Evolutionary conservation across 2,113 vertebrate species (phyloP).

Genomic region (Nettapus auritus): DNA sequence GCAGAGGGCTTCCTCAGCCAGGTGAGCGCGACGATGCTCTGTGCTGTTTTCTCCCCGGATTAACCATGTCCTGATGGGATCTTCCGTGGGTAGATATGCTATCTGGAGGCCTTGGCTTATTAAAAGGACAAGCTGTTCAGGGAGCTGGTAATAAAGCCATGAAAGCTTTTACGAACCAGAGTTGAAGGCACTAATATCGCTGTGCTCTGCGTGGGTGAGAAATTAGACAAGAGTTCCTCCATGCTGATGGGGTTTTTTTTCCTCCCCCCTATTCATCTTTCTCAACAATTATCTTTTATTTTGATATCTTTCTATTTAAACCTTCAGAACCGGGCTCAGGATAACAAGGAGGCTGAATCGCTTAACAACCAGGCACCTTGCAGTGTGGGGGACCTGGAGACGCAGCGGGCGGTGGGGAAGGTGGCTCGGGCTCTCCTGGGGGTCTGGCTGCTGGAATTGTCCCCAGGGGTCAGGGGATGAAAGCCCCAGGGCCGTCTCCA

Average conservation of each 20-base stretch:
- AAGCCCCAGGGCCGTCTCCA: accelerated
- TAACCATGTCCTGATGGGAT: conserved; percentile 8
- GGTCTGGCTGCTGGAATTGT: neutral
- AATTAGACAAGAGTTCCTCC: conserved; percentile 71
- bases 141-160: conserved; percentile 54
- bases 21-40: neutral
- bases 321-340: neutral
- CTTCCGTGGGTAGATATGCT: conserved; percentile 30
- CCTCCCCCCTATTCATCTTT: conserved; percentile 51
- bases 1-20: neutral
- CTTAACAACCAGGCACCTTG: neutral
- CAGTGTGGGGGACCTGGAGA: neutral
- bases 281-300: conserved; percentile 72
- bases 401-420: neutral
- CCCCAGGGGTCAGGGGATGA: neutral
- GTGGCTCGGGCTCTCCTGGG: neutral
- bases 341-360: neutral
- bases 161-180: conserved; percentile 57
- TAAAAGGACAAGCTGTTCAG: conserved; percentile 49
- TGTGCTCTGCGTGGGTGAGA: conserved; percentile 66
- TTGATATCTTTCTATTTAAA: conserved; percentile 74
- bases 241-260: neutral
- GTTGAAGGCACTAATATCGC: conserved; percentile 61
- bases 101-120: conserved; percentile 42
- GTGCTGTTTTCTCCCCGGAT: neutral